Conservation (phyloP, 2,888 invertebrate species). For the Branchipolynoe longqiensis region DNA sequence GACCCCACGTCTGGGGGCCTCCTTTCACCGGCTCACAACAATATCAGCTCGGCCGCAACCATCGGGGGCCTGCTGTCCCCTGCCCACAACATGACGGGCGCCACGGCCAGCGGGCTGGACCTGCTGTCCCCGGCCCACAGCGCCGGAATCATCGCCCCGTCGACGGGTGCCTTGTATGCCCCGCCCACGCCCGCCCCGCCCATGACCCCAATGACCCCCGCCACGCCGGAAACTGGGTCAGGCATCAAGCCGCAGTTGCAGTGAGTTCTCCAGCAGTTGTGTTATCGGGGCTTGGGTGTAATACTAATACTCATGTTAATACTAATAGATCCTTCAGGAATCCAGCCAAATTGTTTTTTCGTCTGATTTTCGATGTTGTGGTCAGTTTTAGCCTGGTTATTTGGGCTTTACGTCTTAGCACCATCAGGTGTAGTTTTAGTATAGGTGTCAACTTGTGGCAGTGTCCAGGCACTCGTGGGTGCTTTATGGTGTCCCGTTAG, state of each 20-base stretch:
- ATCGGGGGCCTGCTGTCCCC: constrained; percentile 44
- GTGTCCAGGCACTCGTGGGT: no score
- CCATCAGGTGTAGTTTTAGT: no score
- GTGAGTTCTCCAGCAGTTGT: constrained; percentile 83
- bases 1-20: constrained; percentile 33
- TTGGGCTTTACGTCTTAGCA: no score
- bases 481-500: no score
- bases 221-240: constrained; percentile 90
- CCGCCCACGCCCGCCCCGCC: constrained; percentile 88
- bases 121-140: constrained; percentile 55
- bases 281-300: no score
- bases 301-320: no score
- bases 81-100: constrained; percentile 45
- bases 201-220: constrained; percentile 86
- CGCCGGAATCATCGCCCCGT: constrained; percentile 42
- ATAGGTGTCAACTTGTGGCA: no score
- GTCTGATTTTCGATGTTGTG: no score
- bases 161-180: constrained; percentile 53
- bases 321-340: no score
- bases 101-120: constrained; percentile 58
- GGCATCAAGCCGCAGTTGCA: constrained; percentile 96
- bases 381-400: no score
- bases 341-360: no score
- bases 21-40: constrained; percentile 51
- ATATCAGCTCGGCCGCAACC: neutral